Evolutionary conservation across 1,140 invertebrate genomes (phyloP), one percentile per base, ranked within the genome.

Genomic region (Nasonia longicornis): DNA sequence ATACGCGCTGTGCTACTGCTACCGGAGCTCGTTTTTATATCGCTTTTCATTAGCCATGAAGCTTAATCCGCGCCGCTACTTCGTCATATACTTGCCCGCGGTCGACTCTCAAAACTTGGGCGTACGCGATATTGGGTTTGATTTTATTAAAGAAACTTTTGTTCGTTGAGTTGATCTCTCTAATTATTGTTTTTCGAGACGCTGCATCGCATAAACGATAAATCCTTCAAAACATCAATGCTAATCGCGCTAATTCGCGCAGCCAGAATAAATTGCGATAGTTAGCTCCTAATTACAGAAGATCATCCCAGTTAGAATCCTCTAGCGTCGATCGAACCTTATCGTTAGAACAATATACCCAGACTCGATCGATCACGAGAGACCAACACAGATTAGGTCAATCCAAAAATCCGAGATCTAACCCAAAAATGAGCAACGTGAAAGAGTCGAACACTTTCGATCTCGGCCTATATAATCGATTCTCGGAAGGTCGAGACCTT

Each of bases 1-100:
- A 26, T 26, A 8, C 20, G 42, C 26, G 22, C n/a, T 48, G 31
- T 12, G 42, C n/a, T 45, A 29, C 22, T 26, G 77, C 78, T 72
- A 79, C 69, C 69, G 63, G 64, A n/a, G 52, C 77, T 69, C 63
- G 26, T 69, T 83, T 80, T 80, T 83, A 77, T 72, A 79, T 80
- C 69, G 45, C 42, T 80, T 83, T 83, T 82, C 77, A 82, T 79
- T 79, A 82, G 77, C 72, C 16, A 76, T 63, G 71, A 82, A 82
- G 71, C 38, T 82, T 82, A 79, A 82, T 82, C 81, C 74, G 77
- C 52, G 64, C 16, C 2, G 52, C 52, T 1, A 58, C 12, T n/a
- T 73, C n/a, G n/a, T n/a, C 73, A 76, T 26, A 42, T 71, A 70
- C 29, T 77, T 77, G n/a, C 35, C 10, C 31, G 7, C 22, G 76